Evolutionary conservation across 2,888 invertebrate species (phyloP).

Genomic region (Bellardia bayeri): DNA sequence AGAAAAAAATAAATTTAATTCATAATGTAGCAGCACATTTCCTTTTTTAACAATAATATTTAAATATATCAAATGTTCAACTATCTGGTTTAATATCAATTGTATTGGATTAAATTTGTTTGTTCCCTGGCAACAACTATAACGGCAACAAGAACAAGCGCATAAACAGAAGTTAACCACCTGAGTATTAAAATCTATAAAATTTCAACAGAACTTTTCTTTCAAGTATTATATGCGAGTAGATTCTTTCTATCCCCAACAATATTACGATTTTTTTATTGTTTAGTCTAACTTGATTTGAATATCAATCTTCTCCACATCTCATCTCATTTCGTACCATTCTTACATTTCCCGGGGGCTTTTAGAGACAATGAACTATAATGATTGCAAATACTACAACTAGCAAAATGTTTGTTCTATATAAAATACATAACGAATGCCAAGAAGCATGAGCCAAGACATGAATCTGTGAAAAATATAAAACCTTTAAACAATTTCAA

Average conservation of each 20-base stretch:
- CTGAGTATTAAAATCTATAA: constrained; percentile 61
- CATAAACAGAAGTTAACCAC: constrained; percentile 43
- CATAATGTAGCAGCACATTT: neutral
- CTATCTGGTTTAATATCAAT: constrained; percentile 35
- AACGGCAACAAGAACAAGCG: constrained; percentile 22
- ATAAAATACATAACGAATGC: neutral
- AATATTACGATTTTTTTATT: constrained; percentile 36
- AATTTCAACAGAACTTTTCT: constrained; percentile 47
- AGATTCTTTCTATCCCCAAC: neutral
- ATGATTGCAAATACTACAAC: constrained; percentile 63
- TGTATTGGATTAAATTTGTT: constrained; percentile 44
- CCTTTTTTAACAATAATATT: neutral
- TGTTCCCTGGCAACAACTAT: constrained; percentile 40
- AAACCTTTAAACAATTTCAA: constrained; percentile 32
- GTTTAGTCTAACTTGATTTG: constrained; percentile 60
- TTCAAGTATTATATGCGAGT: neutral
- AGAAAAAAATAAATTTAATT: neutral
- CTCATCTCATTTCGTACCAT: constrained; percentile 3
- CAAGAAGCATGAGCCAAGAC: neutral
- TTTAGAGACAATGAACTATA: constrained; percentile 70
- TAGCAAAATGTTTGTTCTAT: neutral
- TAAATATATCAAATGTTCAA: constrained; percentile 25
- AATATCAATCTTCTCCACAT: constrained; percentile 39
- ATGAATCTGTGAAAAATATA: constrained; percentile 7
- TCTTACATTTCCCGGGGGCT: constrained; percentile 56